Evolutionary conservation across 2,797 vertebrate genomes (phyloP).

Genomic region (Spinibarbus caldwelli): DNA sequence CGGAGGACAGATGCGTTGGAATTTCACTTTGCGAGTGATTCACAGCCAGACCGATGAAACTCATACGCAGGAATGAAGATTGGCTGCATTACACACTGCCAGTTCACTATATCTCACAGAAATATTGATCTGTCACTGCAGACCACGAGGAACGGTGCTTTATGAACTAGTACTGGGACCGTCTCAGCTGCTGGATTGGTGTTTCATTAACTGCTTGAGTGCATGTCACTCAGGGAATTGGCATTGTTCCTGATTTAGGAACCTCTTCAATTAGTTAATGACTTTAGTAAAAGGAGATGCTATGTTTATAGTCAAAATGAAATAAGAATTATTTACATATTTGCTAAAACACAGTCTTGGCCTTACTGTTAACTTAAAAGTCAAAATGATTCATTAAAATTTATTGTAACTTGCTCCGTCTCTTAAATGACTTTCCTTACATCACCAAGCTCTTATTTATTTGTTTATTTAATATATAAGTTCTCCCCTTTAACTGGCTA

Average conservation of each 20-base stretch:
- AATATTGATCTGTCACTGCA: conserved; percentile 3
- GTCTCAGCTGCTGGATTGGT: neutral
- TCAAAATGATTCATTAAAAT: no score
- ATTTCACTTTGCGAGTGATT: conserved; percentile 27
- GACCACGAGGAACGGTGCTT: neutral
- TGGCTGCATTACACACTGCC: neutral
- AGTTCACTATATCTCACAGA: conserved; percentile 15
- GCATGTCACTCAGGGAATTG: neutral
- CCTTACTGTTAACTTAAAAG: neutral
- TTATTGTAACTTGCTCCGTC: neutral
- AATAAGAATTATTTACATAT: neutral
- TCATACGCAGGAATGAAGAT: conserved; percentile 23
- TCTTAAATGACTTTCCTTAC: neutral
- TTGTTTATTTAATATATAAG: neutral
- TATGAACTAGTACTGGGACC: neutral
- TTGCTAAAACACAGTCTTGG: neutral
- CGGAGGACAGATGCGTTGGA: neutral
- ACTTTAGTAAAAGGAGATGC: neutral
- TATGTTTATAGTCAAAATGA: neutral
- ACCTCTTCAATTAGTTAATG: neutral
- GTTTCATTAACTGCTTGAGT: conserved; percentile 15
- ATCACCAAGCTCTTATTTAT: neutral
- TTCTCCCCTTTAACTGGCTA: neutral
- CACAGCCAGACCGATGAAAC: neutral
- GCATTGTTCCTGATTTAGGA: neutral